Evolutionary conservation across 2,888 invertebrate species (phyloP).

Genomic region (Chromoteleia sp.): DNA sequence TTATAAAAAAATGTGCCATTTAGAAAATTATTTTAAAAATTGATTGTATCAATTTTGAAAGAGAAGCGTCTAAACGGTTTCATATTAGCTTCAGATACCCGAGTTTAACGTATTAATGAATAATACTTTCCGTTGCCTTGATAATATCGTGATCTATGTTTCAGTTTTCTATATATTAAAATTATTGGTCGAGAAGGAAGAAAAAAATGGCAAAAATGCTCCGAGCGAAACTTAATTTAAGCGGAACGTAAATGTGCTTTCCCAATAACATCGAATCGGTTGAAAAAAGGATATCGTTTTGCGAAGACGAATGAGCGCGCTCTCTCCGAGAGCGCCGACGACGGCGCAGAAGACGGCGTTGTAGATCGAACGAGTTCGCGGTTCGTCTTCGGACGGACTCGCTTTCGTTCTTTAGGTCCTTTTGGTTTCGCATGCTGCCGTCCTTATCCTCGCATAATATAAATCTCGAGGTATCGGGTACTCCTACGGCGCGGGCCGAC

Average conservation of each 20-base stretch:
- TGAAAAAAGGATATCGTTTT: conserved; percentile 48
- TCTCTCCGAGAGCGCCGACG: conserved; percentile 15
- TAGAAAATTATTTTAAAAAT: too few species aligned
- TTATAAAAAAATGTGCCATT: too few species aligned
- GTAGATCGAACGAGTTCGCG: conserved; percentile 36
- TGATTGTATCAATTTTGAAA: too few species aligned
- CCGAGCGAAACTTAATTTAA: conserved; percentile 11
- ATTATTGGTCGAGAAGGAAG: neutral
- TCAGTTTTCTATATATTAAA: too few species aligned
- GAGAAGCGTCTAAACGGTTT: too few species aligned
- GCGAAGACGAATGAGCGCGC: conserved; percentile 46
- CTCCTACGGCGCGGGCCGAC: conserved; percentile 64
- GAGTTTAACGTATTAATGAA: too few species aligned
- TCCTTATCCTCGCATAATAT: conserved; percentile 74
- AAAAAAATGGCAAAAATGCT: neutral
- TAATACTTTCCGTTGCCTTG: neutral
- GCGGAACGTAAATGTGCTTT: conserved; percentile 7
- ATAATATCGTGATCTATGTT: too few species aligned
- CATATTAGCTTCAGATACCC: too few species aligned
- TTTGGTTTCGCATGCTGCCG: conserved; percentile 49
- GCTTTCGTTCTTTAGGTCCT: conserved; percentile 43
- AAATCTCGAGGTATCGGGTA: conserved; percentile 75
- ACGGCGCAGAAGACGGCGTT: conserved; percentile 57
- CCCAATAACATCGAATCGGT: conserved; percentile 14
- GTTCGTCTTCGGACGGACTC: conserved; percentile 46